Evolutionary conservation across 2,888 invertebrate genomes (phyloP), one percentile per base, ranked within the genome.

Genomic region (Augochlorella aurata): DNA sequence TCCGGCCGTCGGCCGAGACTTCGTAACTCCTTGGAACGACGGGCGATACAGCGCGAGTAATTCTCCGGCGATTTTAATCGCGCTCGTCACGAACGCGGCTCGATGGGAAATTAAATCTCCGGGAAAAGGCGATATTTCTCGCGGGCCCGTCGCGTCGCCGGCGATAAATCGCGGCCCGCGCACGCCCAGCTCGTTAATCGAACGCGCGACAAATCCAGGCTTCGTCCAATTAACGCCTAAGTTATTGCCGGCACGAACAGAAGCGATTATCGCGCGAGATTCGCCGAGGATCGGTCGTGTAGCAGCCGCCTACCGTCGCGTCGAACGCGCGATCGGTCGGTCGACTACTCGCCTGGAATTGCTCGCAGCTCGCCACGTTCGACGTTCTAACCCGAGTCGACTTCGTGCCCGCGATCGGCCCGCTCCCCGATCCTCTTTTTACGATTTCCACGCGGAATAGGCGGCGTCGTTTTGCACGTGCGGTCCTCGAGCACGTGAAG

Each of bases 401-500:
- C 12, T 29, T 29, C 72, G 54, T 44, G 61, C 50, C 24, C 44
- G 73, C 66, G 50, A 80, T 80, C 79, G 75, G 16, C 66, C 29
- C 10, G 10, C 44, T 0, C 49, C 8, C 18, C 16, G 12, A 14
- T 54, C 45, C 24, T 69, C 47, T 75, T 83, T 77, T 79, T 67
- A 58, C 49, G 68, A 29, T 66, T 70, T 67, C 65, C 72, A 18
- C 29, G 72, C 38, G 49, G 47, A 74, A 77, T 61, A 47, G 74
- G 50, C 21, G 49, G 2, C 49, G 49, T 68, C 68, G 71, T 61
- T 79, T 82, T 74, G 70, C 87, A 77, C 81, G 83, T 80, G 83
- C 77, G 58, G 67, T 54, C 50, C 24, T 61, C 66, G 70, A 73
- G 76, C 80, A 80, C 83, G 85, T 70, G 83, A 88, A 80, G 83